phyloP scores from a whole-genome alignment of 2,113 vertebrate genomes.

The Rissa tridactyla region DNA sequence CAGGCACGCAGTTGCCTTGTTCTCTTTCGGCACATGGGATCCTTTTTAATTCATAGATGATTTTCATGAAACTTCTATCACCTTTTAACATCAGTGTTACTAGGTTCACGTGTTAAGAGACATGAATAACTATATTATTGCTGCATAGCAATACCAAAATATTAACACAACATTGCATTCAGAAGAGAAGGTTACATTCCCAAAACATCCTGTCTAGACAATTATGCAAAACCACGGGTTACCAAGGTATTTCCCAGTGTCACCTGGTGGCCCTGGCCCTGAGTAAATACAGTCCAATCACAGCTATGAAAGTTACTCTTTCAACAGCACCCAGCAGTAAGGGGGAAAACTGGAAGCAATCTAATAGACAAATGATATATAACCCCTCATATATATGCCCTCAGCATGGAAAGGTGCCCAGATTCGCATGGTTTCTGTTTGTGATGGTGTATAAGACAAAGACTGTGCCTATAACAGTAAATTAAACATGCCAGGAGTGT shows the following conservation, averaged over 20 bases:
- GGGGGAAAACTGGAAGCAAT: not conserved
- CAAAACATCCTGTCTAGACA: conserved; percentile 49
- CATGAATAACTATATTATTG: not conserved
- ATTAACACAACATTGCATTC: not conserved
- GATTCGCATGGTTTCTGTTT: not conserved
- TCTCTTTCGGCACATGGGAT: not conserved
- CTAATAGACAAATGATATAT: not conserved
- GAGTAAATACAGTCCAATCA: not conserved
- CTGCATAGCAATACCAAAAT: not conserved
- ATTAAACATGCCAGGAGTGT: conserved; percentile 1
- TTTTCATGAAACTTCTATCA: not conserved
- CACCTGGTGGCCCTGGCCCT: not conserved
- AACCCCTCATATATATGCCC: not conserved
- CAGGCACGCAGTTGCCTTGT: not conserved
- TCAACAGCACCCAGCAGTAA: not conserved
- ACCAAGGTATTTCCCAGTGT: not conserved
- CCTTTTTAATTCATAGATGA: not conserved
- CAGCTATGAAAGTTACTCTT: not conserved
- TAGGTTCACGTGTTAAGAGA: not conserved
- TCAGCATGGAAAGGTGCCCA: not conserved
- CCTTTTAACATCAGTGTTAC: not conserved
- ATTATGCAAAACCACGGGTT: not conserved
- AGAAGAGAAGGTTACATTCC: not conserved
- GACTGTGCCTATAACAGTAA: not conserved
- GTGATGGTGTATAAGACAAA: not conserved